Conservation (phyloP, 1,140 invertebrate species). For the Hirudo medicinalis region DNA sequence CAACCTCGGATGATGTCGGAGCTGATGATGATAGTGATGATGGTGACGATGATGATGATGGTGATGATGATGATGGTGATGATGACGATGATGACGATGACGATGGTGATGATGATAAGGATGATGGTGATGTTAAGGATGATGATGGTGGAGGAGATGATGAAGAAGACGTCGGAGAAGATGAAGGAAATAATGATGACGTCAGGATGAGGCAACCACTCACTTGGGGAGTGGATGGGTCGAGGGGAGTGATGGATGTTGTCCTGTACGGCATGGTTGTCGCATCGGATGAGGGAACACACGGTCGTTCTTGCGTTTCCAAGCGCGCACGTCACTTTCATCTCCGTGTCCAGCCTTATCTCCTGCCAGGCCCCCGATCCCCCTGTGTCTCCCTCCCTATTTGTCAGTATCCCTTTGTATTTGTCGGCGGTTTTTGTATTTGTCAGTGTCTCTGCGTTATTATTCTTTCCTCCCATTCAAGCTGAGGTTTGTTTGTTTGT, state of each 20-base stretch:
- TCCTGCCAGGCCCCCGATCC: neutral
- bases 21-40: neutral
- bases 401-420: neutral
- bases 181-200: too few species aligned
- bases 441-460: neutral
- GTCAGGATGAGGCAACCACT: too few species aligned
- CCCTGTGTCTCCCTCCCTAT: conserved; percentile 6
- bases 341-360: too few species aligned
- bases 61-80: neutral
- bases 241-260: neutral
- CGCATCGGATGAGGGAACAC: neutral
- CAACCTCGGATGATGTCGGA: neutral
- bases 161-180: neutral
- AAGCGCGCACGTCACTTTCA: too few species aligned
- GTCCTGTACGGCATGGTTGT: neutral
- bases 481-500: too few species aligned
- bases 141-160: neutral
- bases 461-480: neutral
- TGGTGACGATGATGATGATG: neutral
- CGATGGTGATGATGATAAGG: conserved; percentile 1
- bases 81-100: neutral
- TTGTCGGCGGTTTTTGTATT: too few species aligned
- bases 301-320: neutral
- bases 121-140: neutral
- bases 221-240: too few species aligned